A percentile compares a stretch with the other conserved stretches of the same genome.
Conservation (phyloP, 1,140 invertebrate genomes). For the Microplitis demolitor region DNA sequence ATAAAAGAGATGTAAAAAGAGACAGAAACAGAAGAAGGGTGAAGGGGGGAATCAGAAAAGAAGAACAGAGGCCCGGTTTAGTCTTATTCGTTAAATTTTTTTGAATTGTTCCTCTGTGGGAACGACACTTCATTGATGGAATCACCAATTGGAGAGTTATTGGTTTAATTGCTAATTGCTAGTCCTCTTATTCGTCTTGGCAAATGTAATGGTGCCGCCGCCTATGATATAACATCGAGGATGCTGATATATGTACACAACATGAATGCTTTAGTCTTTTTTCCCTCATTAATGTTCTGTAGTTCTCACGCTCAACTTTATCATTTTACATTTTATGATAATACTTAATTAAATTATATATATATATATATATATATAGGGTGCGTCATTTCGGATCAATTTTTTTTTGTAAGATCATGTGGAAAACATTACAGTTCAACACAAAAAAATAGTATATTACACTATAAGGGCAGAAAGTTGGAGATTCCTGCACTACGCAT, state of each 20-base stretch:
- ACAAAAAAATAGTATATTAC: too few relatives aligned
- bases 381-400: too few relatives aligned
- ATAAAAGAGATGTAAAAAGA: too few relatives aligned
- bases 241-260: conserved; percentile 9
- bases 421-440: too few relatives aligned
- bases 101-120: conserved; percentile 34
- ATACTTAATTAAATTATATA: too few relatives aligned
- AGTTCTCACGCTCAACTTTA: conserved; percentile 21
- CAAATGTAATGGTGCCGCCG: conserved; percentile 42
- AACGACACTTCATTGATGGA: conserved; percentile 50
- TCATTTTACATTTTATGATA: too few relatives aligned
- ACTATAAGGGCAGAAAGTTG: too few relatives aligned
- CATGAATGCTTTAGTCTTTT: conserved; percentile 13
- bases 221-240: conserved; percentile 28
- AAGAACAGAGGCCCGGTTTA: conserved; percentile 12
- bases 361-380: too few relatives aligned
- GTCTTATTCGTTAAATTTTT: not conserved
- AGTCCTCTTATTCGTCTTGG: conserved; percentile 32
- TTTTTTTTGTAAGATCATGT: too few relatives aligned
- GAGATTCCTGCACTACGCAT: too few relatives aligned
- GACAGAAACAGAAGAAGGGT: not conserved
- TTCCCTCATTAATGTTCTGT: conserved; percentile 10
- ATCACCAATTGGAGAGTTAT: conserved; percentile 55
- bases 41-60: conserved; percentile 24
- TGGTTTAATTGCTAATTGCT: conserved; percentile 58